Conservation (phyloP, 2,888 invertebrate genomes). For the Griposia aprilina region DNA sequence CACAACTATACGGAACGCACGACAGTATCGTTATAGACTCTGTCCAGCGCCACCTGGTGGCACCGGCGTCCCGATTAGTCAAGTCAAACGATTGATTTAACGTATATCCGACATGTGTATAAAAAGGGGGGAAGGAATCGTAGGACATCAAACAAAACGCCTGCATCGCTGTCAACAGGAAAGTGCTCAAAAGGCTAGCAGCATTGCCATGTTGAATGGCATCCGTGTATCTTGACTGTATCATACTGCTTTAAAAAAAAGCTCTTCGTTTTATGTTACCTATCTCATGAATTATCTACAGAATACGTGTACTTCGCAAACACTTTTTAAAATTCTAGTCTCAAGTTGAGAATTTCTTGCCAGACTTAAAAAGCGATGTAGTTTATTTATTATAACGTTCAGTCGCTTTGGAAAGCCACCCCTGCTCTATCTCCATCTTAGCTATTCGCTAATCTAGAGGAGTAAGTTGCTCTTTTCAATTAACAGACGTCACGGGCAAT, state of each 20-base stretch:
- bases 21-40: too few relatives aligned
- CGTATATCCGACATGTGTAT: too few relatives aligned
- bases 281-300: neutral
- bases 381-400: constrained; percentile 33
- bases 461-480: constrained; percentile 78
- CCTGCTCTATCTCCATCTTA: constrained; percentile 46
- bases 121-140: neutral
- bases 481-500: constrained; percentile 77
- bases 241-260: neutral
- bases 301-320: neutral
- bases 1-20: too few relatives aligned
- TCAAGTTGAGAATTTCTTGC: neutral
- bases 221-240: neutral
- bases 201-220: neutral
- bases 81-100: too few relatives aligned
- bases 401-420: constrained; percentile 1
- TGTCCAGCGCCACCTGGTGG: too few relatives aligned
- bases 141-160: neutral
- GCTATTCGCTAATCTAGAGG: constrained; percentile 71
- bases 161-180: neutral
- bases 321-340: constrained; percentile 8
- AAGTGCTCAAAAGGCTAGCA: neutral
- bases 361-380: constrained; percentile 27
- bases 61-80: too few relatives aligned
- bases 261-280: neutral